Conservation (phyloP, 2,888 invertebrate species). For the Eumerus sabulonum region DNA sequence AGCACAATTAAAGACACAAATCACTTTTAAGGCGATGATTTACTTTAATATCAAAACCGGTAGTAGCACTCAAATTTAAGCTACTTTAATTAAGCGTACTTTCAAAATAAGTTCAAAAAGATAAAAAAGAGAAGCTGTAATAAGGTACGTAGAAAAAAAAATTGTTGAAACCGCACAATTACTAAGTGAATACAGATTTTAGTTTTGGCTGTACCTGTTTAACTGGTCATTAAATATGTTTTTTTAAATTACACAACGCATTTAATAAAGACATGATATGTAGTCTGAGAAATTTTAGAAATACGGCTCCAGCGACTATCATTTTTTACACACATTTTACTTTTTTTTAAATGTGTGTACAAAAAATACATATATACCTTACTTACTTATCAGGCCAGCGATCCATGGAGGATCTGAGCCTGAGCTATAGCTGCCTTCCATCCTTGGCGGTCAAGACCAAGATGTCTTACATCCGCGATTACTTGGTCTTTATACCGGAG, state of each 20-base stretch:
- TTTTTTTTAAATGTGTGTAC: no score
- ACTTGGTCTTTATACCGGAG: no score
- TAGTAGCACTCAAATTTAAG: constrained; percentile 60
- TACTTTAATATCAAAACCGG: constrained; percentile 53
- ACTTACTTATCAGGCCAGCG: no score
- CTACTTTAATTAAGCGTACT: constrained; percentile 65
- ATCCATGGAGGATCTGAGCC: no score
- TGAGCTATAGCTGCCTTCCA: no score
- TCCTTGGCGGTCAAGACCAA: no score
- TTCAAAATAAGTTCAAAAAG: constrained; percentile 43
- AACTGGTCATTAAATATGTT: constrained; percentile 61
- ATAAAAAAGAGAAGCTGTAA: constrained; percentile 48
- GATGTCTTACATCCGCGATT: no score
- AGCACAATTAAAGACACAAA: constrained; percentile 40
- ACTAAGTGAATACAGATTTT: constrained; percentile 40
- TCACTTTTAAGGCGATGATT: constrained; percentile 46
- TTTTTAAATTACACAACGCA: constrained; percentile 60
- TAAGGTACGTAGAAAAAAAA: constrained; percentile 30
- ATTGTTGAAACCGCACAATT: constrained; percentile 56
- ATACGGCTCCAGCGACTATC: neutral
- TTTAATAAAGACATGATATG: constrained; percentile 52
- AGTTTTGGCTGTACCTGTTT: constrained; percentile 59
- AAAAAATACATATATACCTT: no score
- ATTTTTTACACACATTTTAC: neutral
- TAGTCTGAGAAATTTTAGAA: constrained; percentile 46